Evolutionary conservation across 2,888 invertebrate species (phyloP).

Genomic region (Cynaeus angustus): DNA sequence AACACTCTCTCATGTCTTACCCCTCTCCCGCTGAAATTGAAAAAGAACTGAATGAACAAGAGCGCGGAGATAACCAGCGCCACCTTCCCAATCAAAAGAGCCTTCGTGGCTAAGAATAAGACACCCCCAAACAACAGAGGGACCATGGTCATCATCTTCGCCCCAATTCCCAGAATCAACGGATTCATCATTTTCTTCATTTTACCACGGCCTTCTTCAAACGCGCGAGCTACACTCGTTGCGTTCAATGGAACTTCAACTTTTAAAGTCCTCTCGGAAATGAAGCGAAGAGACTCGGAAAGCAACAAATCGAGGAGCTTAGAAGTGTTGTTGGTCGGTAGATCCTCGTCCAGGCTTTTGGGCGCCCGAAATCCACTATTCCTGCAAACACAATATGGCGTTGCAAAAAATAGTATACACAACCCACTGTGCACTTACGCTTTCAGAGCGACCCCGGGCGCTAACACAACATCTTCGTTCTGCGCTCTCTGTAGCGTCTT

Average conservation of each 20-base stretch:
- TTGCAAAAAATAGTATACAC: no score
- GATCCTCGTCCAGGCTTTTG: conserved; percentile 54
- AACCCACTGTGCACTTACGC: conserved; percentile 66
- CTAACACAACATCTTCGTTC: conserved; percentile 74
- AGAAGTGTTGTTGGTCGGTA: conserved; percentile 71
- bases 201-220: conserved; percentile 87
- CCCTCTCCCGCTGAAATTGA: conserved; percentile 56
- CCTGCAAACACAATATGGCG: neutral
- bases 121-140: conserved; percentile 83
- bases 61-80: conserved; percentile 84
- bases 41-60: conserved; percentile 76
- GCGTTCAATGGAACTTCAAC: conserved; percentile 81
- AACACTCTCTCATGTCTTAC: no score
- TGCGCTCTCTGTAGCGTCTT: conserved; percentile 75
- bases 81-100: conserved; percentile 84
- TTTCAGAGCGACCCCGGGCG: conserved; percentile 76
- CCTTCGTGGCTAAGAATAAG: conserved; percentile 83
- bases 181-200: conserved; percentile 81
- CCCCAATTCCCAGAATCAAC: conserved; percentile 80
- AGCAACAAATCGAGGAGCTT: conserved; percentile 75
- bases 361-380: conserved; percentile 31
- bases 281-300: conserved; percentile 75
- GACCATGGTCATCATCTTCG: conserved; percentile 81
- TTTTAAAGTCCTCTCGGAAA: conserved; percentile 78
- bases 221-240: conserved; percentile 79